Evolutionary conservation across 2,797 vertebrate genomes (phyloP).

Genomic region (Neosilurus hyrtlii): DNA sequence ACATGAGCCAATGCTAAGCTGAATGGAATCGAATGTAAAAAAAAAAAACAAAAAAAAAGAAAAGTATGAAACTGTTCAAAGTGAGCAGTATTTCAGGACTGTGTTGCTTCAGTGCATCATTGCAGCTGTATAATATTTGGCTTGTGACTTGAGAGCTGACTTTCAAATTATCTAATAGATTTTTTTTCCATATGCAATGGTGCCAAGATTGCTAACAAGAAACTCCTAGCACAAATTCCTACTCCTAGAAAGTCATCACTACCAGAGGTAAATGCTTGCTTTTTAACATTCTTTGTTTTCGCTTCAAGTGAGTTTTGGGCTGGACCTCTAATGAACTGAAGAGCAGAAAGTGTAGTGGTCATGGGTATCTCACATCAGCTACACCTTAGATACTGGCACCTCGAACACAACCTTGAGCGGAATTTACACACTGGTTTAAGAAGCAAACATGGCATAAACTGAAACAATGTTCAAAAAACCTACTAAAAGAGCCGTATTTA

Average conservation of each 20-base stretch:
- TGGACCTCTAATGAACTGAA: neutral
- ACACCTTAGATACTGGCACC: neutral
- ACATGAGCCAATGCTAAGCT: neutral
- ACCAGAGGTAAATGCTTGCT: neutral
- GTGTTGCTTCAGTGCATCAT: neutral
- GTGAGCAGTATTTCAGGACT: neutral
- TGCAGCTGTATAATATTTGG: neutral
- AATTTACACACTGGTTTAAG: neutral
- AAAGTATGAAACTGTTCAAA: neutral
- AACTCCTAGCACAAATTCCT: neutral
- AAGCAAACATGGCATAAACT: neutral
- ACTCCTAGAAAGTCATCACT: neutral
- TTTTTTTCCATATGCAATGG: neutral
- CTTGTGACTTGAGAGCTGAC: too few relatives aligned
- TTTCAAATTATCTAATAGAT: neutral
- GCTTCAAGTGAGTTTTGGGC: too few relatives aligned
- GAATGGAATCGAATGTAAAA: neutral
- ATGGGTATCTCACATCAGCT: neutral
- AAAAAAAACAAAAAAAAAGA: neutral
- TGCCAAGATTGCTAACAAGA: neutral
- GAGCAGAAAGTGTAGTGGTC: neutral
- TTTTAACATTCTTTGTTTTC: neutral
- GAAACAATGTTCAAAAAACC: neutral
- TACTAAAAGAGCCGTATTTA: too few relatives aligned
- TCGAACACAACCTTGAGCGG: neutral